Conservation (phyloP, 2,113 vertebrate genomes). For the Takifugu flavidus region DNA sequence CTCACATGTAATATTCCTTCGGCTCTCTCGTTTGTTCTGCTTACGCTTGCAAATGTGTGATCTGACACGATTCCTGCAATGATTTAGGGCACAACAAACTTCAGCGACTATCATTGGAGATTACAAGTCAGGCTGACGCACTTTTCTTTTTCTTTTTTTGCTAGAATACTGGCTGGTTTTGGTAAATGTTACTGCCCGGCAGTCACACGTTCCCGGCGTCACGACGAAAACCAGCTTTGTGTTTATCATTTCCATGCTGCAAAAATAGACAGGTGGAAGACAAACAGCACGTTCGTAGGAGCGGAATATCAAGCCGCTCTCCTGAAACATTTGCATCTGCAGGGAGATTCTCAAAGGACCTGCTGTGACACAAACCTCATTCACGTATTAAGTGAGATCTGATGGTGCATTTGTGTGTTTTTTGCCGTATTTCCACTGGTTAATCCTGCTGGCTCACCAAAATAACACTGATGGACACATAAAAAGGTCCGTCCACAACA, state of each 20-base stretch:
- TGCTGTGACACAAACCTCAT: too few species aligned
- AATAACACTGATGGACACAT: not conserved
- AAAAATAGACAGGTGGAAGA: conserved; percentile 13
- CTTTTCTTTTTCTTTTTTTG: conserved; percentile 11
- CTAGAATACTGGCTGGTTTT: conserved; percentile 4
- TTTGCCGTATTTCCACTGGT: too few species aligned
- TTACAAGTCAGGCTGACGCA: conserved; percentile 26
- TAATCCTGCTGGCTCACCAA: too few species aligned
- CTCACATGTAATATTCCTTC: not conserved
- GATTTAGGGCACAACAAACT: conserved; percentile 22
- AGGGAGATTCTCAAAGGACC: not conserved
- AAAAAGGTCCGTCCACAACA: not conserved
- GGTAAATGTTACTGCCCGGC: conserved; percentile 24
- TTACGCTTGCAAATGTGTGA: not conserved
- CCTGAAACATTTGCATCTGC: not conserved
- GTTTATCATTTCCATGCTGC: conserved; percentile 10
- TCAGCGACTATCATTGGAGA: conserved; percentile 15
- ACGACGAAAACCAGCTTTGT: conserved; percentile 16
- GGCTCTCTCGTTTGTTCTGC: conserved; percentile 5
- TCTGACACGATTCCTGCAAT: conserved; percentile 3
- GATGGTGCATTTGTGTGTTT: too few species aligned
- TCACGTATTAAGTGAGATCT: too few species aligned
- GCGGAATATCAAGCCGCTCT: not conserved
- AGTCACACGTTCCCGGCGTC: conserved; percentile 34
- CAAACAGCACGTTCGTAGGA: not conserved